Conservation (phyloP, 92 coral and sea anemone species). For the Scolanthus callimorphus region DNA sequence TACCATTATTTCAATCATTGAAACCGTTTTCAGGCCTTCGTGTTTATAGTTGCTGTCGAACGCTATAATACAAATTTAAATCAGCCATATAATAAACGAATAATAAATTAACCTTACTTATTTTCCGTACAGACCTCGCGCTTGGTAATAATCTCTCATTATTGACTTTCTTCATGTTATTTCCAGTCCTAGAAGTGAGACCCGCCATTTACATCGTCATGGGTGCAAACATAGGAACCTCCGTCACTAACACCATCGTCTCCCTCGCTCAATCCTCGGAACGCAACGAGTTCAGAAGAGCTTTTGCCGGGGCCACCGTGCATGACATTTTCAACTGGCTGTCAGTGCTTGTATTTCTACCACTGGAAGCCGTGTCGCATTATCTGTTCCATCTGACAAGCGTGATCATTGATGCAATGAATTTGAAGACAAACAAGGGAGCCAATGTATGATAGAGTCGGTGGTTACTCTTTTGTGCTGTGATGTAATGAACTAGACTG, state of each 20-base stretch:
- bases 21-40: too few species aligned
- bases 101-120: too few species aligned
- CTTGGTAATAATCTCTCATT: too few species aligned
- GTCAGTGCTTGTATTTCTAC: conserved; percentile 82
- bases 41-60: too few species aligned
- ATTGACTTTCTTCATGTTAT: too few species aligned
- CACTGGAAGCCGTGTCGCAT: conserved; percentile 71
- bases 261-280: conserved; percentile 91
- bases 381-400: conserved; percentile 67
- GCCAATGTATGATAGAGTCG: conserved; percentile 61
- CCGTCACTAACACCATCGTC: conserved; percentile 95
- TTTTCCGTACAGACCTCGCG: too few species aligned
- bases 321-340: conserved; percentile 98
- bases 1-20: too few species aligned
- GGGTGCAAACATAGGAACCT: conserved; percentile 99
- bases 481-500: too few species aligned
- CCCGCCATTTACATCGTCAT: conserved; percentile 94
- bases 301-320: conserved; percentile 96
- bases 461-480: too few species aligned
- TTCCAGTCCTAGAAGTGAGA: conserved; percentile 72
- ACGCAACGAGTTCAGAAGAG: conserved; percentile 93
- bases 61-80: conserved; percentile 34
- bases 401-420: conserved; percentile 29
- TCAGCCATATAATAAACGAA: too few species aligned
- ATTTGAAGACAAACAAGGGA: conserved; percentile 43